Conservation (phyloP, 2,113 vertebrate species). For the Alectura lathami region DNA sequence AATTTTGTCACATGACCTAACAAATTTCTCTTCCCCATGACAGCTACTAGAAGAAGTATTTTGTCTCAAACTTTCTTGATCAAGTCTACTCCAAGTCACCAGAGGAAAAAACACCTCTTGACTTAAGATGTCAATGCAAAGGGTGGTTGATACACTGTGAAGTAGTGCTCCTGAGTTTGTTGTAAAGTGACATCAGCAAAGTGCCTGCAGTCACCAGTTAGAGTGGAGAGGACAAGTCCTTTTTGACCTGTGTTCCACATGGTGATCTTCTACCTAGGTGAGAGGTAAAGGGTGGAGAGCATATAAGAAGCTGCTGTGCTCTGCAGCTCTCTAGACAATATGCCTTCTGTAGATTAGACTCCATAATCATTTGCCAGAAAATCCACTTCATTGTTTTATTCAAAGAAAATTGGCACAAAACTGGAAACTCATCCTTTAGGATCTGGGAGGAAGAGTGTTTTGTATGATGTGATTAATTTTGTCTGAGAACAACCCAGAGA, state of each 20-base stretch:
- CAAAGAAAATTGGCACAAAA: neutral
- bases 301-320: neutral
- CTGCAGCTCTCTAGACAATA: neutral
- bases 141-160: neutral
- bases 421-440: neutral
- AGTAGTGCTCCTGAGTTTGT: neutral
- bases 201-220: neutral
- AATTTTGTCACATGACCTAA: neutral
- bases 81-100: neutral
- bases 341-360: neutral
- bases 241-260: neutral
- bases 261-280: neutral
- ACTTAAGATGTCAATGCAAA: neutral
- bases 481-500: neutral
- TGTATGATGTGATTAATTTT: neutral
- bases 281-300: neutral
- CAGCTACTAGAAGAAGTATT: neutral
- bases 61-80: neutral
- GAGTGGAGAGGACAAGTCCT: neutral
- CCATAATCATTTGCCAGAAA: neutral
- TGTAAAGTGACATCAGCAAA: neutral
- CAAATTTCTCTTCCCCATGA: neutral
- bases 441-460: neutral
- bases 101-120: neutral
- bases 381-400: neutral